A percentile compares a stretch with the other conserved stretches of the same genome.
Conservation (phyloP, 1,140 invertebrate genomes). For the Daktulosphaira vitifoliae region DNA sequence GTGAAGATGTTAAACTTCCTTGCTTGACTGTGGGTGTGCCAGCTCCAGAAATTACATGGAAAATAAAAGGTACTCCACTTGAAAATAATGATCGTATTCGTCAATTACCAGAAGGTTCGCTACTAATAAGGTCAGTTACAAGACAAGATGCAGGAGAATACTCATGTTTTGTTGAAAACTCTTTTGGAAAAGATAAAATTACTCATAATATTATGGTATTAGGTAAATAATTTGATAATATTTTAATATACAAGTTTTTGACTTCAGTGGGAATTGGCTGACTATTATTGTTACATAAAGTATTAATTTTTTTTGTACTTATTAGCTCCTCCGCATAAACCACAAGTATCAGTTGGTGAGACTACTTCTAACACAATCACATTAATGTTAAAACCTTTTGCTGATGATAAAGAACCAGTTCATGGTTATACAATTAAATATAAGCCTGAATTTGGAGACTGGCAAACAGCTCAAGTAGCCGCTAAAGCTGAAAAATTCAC, state of each 20-base stretch:
- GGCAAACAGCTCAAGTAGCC: constrained; percentile 71
- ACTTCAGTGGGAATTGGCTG: too few species aligned
- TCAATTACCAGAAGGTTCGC: constrained; percentile 76
- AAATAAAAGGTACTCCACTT: constrained; percentile 57
- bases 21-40: constrained; percentile 85
- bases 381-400: constrained; percentile 67
- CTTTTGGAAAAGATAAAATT: constrained; percentile 82
- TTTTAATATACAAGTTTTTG: too few species aligned
- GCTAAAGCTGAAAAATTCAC: constrained; percentile 72
- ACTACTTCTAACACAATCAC: constrained; percentile 76
- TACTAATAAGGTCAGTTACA: constrained; percentile 80
- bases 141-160: constrained; percentile 84
- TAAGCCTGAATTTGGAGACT: constrained; percentile 86
- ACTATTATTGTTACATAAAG: too few species aligned
- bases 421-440: constrained; percentile 86
- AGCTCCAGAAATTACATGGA: constrained; percentile 80
- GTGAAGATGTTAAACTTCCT: constrained; percentile 81
- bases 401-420: constrained; percentile 62
- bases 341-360: constrained; percentile 65
- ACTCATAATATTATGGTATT: constrained; percentile 81
- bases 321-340: constrained; percentile 72
- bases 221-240: constrained; percentile 50
- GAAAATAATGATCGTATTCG: constrained; percentile 66
- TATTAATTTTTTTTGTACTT: too few species aligned
- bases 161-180: constrained; percentile 84